Base-by-base conservation (phyloP, 2,888 invertebrate genomes). In the Celastrina argiolus region DNA sequence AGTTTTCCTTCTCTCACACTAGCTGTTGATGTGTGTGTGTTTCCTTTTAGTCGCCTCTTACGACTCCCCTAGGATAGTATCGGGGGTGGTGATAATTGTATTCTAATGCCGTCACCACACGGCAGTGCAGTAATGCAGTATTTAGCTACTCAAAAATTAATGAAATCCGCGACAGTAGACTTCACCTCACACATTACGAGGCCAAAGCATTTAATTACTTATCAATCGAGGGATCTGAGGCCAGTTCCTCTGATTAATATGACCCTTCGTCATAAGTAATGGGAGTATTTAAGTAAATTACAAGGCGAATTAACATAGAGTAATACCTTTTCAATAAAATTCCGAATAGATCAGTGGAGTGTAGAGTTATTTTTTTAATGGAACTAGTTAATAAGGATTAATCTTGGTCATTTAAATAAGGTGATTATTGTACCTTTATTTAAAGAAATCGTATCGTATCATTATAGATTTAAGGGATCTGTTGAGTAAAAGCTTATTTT, bases 261-360 rank as follows among this genome's bases (percentile, higher is more conserved):
- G 59, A 42, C 59, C 64, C 67, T 71, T 65, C 67, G 34, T 64
- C 41, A 7, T 76, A 71, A 80, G 68, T 77, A 74, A 80, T 79
- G 68, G 65, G 64, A 63, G 65, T 69, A 75, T 74, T 75, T 51
- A 51, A 65, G 64, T 78, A 79, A 79, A 79, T 79, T 78, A 78
- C 75, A 74, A 70, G 74, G 56, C 65, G 69, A 73, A 79, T 80
- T 80, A 78, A 70, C 68, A 70, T 69, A 72, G 69, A 68, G 72
- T 76, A 74, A 74, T 75, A 73, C 67, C 69, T 74, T 74, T 74
- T 67, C 74, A 70, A 74, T 74, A 72, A 69, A 69, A 70, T 69
- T 68, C 68, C 67, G 56, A 67, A 69, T 61, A 61, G 36, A 39
- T 22, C 61, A 26, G 18, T 22, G 18, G 36, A 22, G 18, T 18